Evolutionary conservation across 2,888 invertebrate genomes (phyloP).

Genomic region (Ophion slaviceki): DNA sequence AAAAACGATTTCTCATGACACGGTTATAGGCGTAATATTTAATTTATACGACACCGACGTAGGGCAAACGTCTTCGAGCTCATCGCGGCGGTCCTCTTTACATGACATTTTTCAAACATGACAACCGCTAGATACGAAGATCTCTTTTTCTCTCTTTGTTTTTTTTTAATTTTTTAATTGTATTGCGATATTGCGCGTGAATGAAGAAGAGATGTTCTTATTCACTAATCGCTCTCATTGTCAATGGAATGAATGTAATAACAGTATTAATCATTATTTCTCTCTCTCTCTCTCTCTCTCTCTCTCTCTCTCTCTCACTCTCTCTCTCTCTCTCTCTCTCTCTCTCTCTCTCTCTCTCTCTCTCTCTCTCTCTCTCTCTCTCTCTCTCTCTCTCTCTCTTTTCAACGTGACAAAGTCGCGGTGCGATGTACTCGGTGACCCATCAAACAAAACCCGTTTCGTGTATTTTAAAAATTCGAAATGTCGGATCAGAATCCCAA

Average conservation of each 20-base stretch:
- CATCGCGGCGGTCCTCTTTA: not conserved
- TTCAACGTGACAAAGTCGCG: not conserved
- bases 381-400: not conserved
- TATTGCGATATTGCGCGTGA: not conserved
- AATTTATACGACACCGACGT: not conserved
- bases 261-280: not conserved
- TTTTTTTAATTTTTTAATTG: not conserved
- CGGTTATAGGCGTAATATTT: not conserved
- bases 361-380: conserved; percentile 1
- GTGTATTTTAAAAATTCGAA: not conserved
- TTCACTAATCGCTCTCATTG: conserved; percentile 3
- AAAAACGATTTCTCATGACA: not conserved
- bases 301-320: not conserved
- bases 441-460: not conserved
- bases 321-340: not conserved
- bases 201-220: too few species aligned
- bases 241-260: not conserved
- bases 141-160: not conserved
- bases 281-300: not conserved
- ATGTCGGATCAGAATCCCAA: not conserved
- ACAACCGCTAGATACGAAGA: not conserved
- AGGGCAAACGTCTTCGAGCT: not conserved
- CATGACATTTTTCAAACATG: conserved; percentile 30
- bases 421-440: not conserved
- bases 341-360: too few species aligned